Conservation (phyloP, 1,140 invertebrate species). For the Zaprionus taronus region DNA sequence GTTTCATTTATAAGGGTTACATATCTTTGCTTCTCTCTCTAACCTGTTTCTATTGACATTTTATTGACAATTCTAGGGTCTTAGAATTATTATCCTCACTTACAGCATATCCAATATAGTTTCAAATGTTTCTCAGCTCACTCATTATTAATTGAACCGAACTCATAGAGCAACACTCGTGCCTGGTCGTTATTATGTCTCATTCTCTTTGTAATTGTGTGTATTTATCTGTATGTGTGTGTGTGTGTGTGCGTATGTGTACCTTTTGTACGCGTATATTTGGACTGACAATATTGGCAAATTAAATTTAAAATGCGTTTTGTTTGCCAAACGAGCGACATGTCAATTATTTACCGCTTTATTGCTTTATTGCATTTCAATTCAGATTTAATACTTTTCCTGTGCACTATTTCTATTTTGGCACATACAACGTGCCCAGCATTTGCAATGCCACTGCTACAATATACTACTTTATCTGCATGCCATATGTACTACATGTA, state of each 20-base stretch:
- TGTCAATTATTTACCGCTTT: constrained; percentile 78
- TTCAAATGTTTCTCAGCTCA: not conserved
- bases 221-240: not conserved
- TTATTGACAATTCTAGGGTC: no score
- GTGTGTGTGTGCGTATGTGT: constrained; percentile 2
- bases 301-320: constrained; percentile 71
- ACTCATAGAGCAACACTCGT: not conserved
- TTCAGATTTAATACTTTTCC: constrained; percentile 60
- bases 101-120: no score
- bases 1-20: no score
- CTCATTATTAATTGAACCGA: not conserved
- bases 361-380: constrained; percentile 70
- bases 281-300: constrained; percentile 47
- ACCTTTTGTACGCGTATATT: constrained; percentile 23
- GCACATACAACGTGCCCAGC: constrained; percentile 47
- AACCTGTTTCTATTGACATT: no score
- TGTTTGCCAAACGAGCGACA: constrained; percentile 64
- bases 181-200: constrained; percentile 15
- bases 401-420: constrained; percentile 44
- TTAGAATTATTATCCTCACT: no score
- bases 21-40: no score
- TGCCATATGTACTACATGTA: no score
- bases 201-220: constrained; percentile 17
- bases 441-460: constrained; percentile 10
- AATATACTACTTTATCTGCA: constrained; percentile 3